A percentile compares a stretch with the other conserved stretches of the same genome.
phyloP scores from a whole-genome alignment of 2,113 vertebrate species.

The Machaerirhynchus nigripectus region DNA sequence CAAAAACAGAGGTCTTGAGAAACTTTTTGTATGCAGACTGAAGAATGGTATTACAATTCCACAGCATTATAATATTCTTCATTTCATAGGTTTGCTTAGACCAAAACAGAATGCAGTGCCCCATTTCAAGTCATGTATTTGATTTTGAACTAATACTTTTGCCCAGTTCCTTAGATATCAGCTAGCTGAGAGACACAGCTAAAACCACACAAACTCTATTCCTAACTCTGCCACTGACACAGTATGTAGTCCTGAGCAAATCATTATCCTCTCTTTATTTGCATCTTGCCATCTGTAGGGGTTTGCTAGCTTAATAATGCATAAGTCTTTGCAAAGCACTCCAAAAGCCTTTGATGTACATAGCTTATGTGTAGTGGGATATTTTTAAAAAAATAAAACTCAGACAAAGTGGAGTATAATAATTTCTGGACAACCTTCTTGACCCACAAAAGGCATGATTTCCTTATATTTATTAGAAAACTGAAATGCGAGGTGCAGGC shows the following conservation, averaged over 20 bases:
- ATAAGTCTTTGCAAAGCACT: conserved; percentile 1
- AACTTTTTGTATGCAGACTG: background rate
- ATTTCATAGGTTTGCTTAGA: background rate
- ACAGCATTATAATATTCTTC: background rate
- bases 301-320: conserved; percentile 10
- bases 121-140: background rate
- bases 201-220: background rate
- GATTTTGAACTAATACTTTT: background rate
- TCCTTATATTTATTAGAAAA: background rate
- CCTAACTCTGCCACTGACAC: background rate
- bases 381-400: background rate
- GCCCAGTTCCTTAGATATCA: background rate
- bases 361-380: background rate
- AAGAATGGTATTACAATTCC: background rate
- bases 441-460: background rate
- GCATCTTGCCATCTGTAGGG: background rate
- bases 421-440: background rate
- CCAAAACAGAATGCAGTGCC: background rate
- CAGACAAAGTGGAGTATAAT: background rate
- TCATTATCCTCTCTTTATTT: background rate
- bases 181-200: background rate
- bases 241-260: background rate
- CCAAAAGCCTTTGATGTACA: background rate
- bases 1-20: background rate
- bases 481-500: background rate